Base-by-base conservation (phyloP, 2,113 vertebrate genomes). In the Micromys minutus region DNA sequence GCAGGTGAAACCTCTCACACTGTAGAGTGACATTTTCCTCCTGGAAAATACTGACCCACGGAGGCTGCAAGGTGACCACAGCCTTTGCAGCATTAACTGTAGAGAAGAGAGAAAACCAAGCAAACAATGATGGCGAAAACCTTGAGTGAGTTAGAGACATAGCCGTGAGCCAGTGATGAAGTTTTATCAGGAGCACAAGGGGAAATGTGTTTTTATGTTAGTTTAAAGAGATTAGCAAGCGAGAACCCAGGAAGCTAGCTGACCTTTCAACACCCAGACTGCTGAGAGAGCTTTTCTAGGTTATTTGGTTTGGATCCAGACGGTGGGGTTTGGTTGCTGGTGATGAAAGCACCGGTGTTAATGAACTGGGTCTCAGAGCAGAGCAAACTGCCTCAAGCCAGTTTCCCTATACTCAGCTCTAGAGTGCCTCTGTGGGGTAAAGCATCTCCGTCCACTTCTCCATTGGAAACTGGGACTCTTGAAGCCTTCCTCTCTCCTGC, bases 51-150 rank as follows among this genome's bases (percentile, higher is more conserved):
- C 3, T 95, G 36, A 96, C 75, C 96, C 97, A 97, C 0, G 96
- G 95, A 84, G 97, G 97, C 36, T 84, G 50, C 83, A 97, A 79
- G 39, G 94, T 96, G 91, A 98, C 52, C 86, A 75, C 77, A n/a
- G 97, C 90, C 83, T 94, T 97, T 71, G 47, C 26, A 50, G 4
- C 4, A n/a, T 92, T 81, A 75, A 39, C 39, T 91, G 47, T 39
- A n/a, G 77, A 52, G 3, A 29, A 42, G 29, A 24, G 31, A 84
- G 21, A 52, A 52, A 74, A 63, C 9, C 61, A 63, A 63, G 31
- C 34, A 24, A 47, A 24, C 65, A 69, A 71, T 13, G 17, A 26
- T 34, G 52, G 17, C 71, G 5, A 55, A 55, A 39, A 72, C 7
- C 13, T 17, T 16, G 69, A 93, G 24, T 26, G 24, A 72, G 16